phyloP scores from a whole-genome alignment of 1,140 invertebrate genomes.

The Drosophila lacertosa region DNA sequence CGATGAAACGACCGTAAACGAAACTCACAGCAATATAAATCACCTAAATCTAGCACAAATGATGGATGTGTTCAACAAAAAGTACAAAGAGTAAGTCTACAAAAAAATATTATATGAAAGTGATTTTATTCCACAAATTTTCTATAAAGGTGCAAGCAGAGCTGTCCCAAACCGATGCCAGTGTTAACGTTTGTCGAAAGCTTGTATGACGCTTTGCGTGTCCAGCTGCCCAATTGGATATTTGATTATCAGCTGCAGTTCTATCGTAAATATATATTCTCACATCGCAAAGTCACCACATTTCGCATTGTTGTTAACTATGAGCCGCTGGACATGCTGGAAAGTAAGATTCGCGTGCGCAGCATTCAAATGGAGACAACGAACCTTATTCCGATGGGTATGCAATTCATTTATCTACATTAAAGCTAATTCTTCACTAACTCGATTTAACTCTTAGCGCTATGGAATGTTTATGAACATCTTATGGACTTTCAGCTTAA shows the following conservation, averaged over 20 bases:
- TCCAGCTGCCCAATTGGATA: constrained; percentile 51
- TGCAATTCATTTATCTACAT: background rate
- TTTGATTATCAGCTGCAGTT: constrained; percentile 49
- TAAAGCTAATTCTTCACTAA: background rate
- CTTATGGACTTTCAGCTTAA: constrained; percentile 57
- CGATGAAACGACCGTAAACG: background rate
- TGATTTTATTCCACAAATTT: background rate
- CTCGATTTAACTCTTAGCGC: background rate
- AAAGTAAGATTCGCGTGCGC: constrained; percentile 37
- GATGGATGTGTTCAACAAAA: constrained; percentile 15
- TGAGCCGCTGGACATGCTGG: constrained; percentile 25
- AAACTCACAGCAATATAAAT: background rate
- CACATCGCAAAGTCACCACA: constrained; percentile 36
- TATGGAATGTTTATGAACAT: constrained; percentile 32
- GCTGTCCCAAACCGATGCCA: background rate
- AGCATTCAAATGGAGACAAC: constrained; percentile 23
- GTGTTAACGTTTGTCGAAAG: constrained; percentile 20
- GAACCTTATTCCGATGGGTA: background rate
- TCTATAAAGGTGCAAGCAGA: constrained; percentile 2
- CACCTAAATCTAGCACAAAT: constrained; percentile 7
- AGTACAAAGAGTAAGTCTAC: constrained; percentile 28
- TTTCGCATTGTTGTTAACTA: constrained; percentile 51
- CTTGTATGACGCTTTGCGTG: constrained; percentile 12
- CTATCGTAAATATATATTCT: constrained; percentile 46
- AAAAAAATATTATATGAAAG: background rate